Evolutionary conservation across 2,888 invertebrate species (phyloP), one percentile per base, ranked within the genome.

Genomic region (Molorchus minor): DNA sequence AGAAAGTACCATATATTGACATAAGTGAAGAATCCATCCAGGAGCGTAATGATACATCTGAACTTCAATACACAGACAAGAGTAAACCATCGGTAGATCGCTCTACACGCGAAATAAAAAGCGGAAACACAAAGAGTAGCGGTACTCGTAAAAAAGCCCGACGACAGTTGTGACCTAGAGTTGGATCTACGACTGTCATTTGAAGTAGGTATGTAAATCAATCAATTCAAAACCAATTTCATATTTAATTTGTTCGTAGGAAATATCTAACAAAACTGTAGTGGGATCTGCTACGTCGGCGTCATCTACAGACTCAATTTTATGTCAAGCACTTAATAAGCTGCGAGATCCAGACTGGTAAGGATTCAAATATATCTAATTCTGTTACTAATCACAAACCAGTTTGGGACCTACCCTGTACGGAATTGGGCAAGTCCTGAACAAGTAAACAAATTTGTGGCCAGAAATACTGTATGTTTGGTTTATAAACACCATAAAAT

Each of bases 301-400:
- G 2, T 58, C 59, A 40, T 62, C 63, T 2, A 55, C 67, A 10
- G 72, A 70, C 52, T 58, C 47, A 19, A 63, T 66, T 16, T 45
- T 70, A 8, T 49, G 45, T 4, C 72, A 71, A 53, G 68, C 74
- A 2, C 51, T 78, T 15, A 53, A 13, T 29, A 76, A 72, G 64
- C 66, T 79, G 7, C 71, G 69, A 51, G 66, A 75, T 56, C 36
- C 38, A 2, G 76, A 78, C 55, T 79, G 78, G 78, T 77, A 70
- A 71, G 51, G 45, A n/a, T n/a, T n/a, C n/a, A n/a, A n/a, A n/a
- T n/a, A n/a, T n/a, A n/a, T n/a, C n/a, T n/a, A n/a, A n/a, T n/a
- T n/a, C n/a, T n/a, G n/a, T n/a, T n/a, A n/a, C n/a, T n/a, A n/a
- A n/a, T n/a, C n/a, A n/a, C n/a, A n/a, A n/a, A n/a, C n/a, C n/a